Conservation (phyloP, 2,113 vertebrate species). For the Hirundichthys speculiger region DNA sequence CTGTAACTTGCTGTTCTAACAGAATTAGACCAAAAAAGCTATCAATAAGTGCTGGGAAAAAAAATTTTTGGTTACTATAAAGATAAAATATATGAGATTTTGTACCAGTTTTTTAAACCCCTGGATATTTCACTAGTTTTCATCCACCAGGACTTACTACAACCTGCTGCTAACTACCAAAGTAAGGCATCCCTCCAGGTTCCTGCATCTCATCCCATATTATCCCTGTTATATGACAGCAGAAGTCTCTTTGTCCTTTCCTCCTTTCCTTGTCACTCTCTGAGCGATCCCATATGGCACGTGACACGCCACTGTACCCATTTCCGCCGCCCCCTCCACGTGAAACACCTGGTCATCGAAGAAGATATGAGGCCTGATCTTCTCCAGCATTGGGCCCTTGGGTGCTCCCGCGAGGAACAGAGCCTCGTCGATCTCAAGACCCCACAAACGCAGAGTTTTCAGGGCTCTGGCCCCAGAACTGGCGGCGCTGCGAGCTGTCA, state of each 20-base stretch:
- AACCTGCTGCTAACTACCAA: conserved; percentile 1
- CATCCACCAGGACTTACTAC: not conserved
- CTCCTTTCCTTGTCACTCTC: conserved; percentile 61
- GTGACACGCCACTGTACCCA: conserved; percentile 91
- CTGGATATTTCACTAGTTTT: not conserved
- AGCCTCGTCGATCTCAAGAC: conserved; percentile 93
- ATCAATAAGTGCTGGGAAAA: not conserved
- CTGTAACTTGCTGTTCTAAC: no score
- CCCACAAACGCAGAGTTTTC: conserved; percentile 94
- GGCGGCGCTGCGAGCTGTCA: conserved; percentile 92
- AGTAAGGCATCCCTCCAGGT: not conserved
- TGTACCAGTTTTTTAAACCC: not conserved
- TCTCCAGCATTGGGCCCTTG: conserved; percentile 92
- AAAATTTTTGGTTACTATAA: not conserved
- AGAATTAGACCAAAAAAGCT: not conserved
- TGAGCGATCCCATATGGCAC: conserved; percentile 92
- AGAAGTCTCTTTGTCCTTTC: conserved; percentile 39
- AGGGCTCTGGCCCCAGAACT: conserved; percentile 92
- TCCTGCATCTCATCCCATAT: not conserved
- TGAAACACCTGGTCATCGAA: conserved; percentile 98
- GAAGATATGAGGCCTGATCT: conserved; percentile 95
- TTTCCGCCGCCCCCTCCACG: conserved; percentile 89
- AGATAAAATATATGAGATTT: not conserved
- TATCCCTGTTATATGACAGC: conserved; percentile 29
- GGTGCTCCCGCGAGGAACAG: conserved; percentile 93